Evolutionary conservation across 2,113 vertebrate species (phyloP).

Genomic region (Pseudopipra pipra): DNA sequence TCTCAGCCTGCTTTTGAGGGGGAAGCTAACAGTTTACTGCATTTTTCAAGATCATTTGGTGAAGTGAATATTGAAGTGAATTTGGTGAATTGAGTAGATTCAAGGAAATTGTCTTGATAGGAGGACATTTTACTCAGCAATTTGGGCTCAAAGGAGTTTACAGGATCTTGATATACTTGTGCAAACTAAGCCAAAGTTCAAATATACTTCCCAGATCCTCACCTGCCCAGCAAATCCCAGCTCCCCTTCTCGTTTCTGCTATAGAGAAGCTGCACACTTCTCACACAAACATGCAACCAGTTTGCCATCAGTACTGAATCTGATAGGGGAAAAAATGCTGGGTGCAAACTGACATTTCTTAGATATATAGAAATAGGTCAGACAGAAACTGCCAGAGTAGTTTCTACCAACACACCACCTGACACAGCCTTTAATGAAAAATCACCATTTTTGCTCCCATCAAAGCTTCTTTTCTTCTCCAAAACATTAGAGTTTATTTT

Average conservation of each 20-base stretch:
- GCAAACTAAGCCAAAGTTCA: not conserved
- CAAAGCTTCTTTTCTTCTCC: not conserved
- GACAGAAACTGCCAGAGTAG: not conserved
- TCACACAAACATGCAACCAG: not conserved
- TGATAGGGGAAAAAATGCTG: accelerated
- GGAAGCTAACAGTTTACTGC: not conserved
- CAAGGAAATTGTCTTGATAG: not conserved
- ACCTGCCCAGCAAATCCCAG: not conserved
- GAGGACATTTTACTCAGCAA: accelerated
- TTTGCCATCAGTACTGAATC: not conserved
- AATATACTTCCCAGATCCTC: not conserved
- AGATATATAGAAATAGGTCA: not conserved
- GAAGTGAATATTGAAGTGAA: not conserved
- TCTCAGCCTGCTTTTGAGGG: not conserved
- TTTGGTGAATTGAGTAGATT: not conserved
- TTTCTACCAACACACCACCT: not conserved
- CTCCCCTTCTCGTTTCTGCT: not conserved
- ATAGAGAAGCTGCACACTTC: not conserved
- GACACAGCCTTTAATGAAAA: not conserved
- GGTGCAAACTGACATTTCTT: not conserved
- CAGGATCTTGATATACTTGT: not conserved
- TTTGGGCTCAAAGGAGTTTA: not conserved
- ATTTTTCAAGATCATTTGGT: not conserved
- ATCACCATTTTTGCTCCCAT: not conserved
- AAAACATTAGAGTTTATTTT: not conserved